These are phyloP conservation scores for Rosalia funebris DNA, from an alignment of 2,888 invertebrate species.

Conservation along the genomic window DNA sequence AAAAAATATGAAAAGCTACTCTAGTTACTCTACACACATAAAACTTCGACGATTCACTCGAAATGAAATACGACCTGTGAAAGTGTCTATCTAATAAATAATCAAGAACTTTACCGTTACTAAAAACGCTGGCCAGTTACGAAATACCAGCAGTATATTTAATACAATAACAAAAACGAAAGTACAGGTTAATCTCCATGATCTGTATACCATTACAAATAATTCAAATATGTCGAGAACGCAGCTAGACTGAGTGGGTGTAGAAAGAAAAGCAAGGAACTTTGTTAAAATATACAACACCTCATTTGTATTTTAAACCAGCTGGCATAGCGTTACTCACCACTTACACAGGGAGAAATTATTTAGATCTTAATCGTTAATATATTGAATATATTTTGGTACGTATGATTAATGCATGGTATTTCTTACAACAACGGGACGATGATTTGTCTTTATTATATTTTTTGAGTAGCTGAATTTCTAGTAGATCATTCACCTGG, in stretches of 20 bases:
- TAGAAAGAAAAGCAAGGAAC: constrained; percentile 17
- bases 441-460: background rate
- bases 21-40: no score
- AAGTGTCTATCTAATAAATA: no score
- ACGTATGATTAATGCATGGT: background rate
- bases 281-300: constrained; percentile 8
- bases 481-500: no score
- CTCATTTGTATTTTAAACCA: constrained; percentile 5
- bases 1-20: no score
- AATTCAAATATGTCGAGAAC: constrained; percentile 6
- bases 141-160: background rate
- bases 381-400: constrained; percentile 1
- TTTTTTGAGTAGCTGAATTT: no score
- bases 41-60: no score
- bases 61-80: no score
- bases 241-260: constrained; percentile 19
- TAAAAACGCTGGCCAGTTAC: no score
- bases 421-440: background rate
- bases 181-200: background rate
- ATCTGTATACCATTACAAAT: constrained; percentile 10
- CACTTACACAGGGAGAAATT: background rate
- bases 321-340: constrained; percentile 16
- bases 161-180: constrained; percentile 6
- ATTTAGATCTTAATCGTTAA: background rate
- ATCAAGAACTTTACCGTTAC: no score